Percentiles rank a stretch among this genome's conserved stretches.
phyloP scores from a whole-genome alignment of 2,113 vertebrate species.

The Apteryx mantelli region DNA sequence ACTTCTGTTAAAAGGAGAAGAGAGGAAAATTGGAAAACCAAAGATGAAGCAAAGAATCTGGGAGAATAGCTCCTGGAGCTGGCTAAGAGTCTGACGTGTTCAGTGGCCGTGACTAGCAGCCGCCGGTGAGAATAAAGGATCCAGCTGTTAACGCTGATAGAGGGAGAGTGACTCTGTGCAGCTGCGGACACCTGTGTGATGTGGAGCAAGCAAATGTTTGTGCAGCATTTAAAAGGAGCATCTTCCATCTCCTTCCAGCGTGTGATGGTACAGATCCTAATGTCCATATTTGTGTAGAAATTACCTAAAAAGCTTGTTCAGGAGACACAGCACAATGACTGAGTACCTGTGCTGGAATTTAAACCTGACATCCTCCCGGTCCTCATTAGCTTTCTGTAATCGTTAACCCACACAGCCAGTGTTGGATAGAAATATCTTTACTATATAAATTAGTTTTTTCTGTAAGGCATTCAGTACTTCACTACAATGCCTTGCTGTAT shows the following conservation, averaged over 20 bases:
- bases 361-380: not conserved
- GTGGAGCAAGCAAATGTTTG: not conserved
- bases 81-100: not conserved
- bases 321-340: not conserved
- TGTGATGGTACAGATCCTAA: not conserved
- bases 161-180: not conserved
- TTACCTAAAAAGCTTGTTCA: not conserved
- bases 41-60: not conserved
- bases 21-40: not conserved
- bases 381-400: conserved; percentile 21
- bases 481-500: not conserved
- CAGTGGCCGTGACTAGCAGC: not conserved
- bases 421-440: conserved; percentile 28
- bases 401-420: not conserved
- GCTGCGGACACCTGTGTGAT: not conserved
- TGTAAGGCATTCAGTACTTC: conserved; percentile 8
- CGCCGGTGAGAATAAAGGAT: not conserved
- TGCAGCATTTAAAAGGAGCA: not conserved
- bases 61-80: not conserved
- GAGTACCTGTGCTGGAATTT: not conserved
- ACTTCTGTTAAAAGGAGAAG: not conserved
- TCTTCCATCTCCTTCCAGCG: not conserved
- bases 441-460: not conserved
- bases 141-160: not conserved
- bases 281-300: not conserved